Evolutionary conservation across 64 coral and sea anemone species (phyloP).

Genomic region (Dendronephthya gigantea): DNA sequence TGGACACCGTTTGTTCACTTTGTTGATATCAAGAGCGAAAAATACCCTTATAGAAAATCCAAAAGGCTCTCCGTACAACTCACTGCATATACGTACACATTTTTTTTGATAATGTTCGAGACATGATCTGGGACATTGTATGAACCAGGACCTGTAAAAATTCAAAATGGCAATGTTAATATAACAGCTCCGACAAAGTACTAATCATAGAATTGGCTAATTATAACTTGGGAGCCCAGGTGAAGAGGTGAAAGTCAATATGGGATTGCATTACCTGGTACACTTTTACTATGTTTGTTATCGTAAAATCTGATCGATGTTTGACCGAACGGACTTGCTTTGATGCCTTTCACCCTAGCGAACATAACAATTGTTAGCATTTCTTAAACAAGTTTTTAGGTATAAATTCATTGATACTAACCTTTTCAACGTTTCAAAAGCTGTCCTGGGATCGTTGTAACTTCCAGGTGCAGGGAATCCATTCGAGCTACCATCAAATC

Average conservation of each 20-base stretch:
- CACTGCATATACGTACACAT: conserved; percentile 53
- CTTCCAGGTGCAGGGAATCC: conserved; percentile 65
- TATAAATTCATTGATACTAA: background rate
- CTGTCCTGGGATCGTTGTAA: conserved; percentile 86
- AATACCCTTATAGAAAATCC: no score
- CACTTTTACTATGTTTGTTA: conserved; percentile 26
- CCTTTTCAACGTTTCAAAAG: conserved; percentile 83
- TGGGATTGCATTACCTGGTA: background rate
- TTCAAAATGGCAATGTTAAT: background rate
- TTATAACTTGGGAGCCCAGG: no score
- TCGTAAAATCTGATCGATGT: conserved; percentile 87
- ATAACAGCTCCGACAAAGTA: no score
- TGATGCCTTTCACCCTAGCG: conserved; percentile 68
- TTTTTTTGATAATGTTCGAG: conserved; percentile 57
- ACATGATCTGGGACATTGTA: conserved; percentile 69
- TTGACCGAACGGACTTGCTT: conserved; percentile 92
- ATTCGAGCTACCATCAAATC: conserved; percentile 52
- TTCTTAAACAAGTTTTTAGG: background rate
- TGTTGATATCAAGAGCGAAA: no score
- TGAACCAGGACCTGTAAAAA: conserved; percentile 51
- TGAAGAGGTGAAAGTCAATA: no score
- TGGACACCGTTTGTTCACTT: no score
- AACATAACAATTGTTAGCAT: background rate
- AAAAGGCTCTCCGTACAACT: background rate
- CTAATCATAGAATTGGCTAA: no score